Evolutionary conservation across 2,113 vertebrate genomes (phyloP), one percentile per base, ranked within the genome.

Genomic region (Chloropsis cyanopogon): DNA sequence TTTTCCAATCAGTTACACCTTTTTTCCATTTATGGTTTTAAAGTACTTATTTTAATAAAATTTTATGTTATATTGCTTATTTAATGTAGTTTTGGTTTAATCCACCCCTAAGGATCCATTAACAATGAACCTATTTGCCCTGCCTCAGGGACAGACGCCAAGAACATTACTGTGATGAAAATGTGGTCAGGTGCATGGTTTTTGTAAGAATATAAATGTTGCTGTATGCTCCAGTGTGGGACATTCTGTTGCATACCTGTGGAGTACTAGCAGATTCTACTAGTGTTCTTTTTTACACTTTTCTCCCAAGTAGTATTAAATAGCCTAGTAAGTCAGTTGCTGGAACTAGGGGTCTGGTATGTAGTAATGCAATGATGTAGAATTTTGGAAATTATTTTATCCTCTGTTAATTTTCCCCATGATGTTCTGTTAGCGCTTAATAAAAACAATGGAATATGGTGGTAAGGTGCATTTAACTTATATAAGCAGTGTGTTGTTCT

Each of bases 161-260:
- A 60, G 44, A 39, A 4, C 35, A 26, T 16, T 72, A 26, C 14
- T 52, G 7, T 87, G 50, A 70, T 83, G 4, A 57, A 42, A 31
- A 54, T 56, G 26, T 33, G 16, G 9, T 81, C 35, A 50, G 16
- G 14, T 37, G 2, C 33, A 11, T 53, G 19, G 0, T 37, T 79
- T 73, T 77, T 46, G 2, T 41, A 50, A 61, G 31, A 66, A 11
- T 2, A 7, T 17, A 0, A 1, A 5, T n/a, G 8, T 60, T 93
- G 75, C 49, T 37, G 1, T 60, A 5, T 21, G 29, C 33, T 69
- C 8, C 53, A 56, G 13, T 12, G 17, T 41, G 44, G 57, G 25
- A 25, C 31, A 44, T 60, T 11, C 33, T 72, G 16, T 25, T 63
- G 14, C 13, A 8, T 12, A 73, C 10, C 22, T 24, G 47, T 31